These are phyloP conservation scores for Sarcophaga caerulescens DNA, from an alignment of 2,888 invertebrate species.

Conservation along the genomic window DNA sequence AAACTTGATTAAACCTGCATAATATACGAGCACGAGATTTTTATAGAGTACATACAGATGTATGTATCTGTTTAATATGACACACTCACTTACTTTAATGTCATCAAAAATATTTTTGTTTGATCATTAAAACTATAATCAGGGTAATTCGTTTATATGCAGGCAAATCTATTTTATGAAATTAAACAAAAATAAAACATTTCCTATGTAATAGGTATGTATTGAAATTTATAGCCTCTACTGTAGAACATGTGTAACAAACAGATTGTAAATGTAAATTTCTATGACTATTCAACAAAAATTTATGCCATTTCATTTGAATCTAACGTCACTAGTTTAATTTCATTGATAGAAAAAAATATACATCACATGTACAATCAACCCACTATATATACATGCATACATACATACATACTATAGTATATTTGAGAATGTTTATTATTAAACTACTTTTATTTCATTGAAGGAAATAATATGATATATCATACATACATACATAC, in stretches of 20 bases:
- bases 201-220: too few relatives aligned
- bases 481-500: not conserved
- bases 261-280: not conserved
- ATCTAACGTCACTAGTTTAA: conserved; percentile 38
- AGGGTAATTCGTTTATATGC: not conserved
- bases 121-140: not conserved
- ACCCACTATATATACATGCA: not conserved
- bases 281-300: conserved; percentile 34
- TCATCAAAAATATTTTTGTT: too few relatives aligned
- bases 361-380: not conserved
- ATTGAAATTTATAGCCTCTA: not conserved
- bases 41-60: too few relatives aligned
- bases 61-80: conserved; percentile 34
- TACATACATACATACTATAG: not conserved
- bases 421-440: too few relatives aligned
- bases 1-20: conserved; percentile 25
- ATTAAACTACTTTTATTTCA: conserved; percentile 30
- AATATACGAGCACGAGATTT: conserved; percentile 44
- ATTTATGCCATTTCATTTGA: conserved; percentile 37
- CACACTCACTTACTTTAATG: not conserved
- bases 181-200: not conserved
- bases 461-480: conserved; percentile 29
- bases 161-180: not conserved
- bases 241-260: not conserved
- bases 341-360: conserved; percentile 31